Base-by-base conservation (phyloP, 2,888 invertebrate species). In the Caradrina clavipalpis region DNA sequence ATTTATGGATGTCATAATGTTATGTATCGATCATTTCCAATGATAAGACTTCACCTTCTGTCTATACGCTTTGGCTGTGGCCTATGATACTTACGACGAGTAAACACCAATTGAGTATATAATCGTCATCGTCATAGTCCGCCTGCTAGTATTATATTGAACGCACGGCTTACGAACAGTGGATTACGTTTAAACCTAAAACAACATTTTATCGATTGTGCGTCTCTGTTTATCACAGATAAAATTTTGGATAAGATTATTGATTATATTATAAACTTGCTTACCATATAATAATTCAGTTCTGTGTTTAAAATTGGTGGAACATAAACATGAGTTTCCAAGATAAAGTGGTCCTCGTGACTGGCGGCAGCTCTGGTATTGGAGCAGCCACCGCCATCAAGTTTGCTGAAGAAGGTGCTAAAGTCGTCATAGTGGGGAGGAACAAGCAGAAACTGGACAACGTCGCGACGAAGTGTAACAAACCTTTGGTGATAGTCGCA, bases 311-410 rank as follows among this genome's bases (percentile, higher is more conserved):
- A 8, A 8, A 35, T 45, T 56, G 19, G 17, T 11, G 42, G 4
- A 35, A 35, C 5, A 45, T 26, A 5, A 75, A 42, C 42, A 87
- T 88, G 88, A 82, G 73, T 79, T 87, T 88, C 50, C 61, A 78
- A 58, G 78, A 72, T 39, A 87, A 87, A 83, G 83, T 86, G 11
- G 87, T 85, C 11, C 57, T 87, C 17, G 80, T 88, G 15, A 87
- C 88, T 2, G 87, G 88, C 0, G 82, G 84, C 10, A 87, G 87
- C 35, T 83, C 87, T 6, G 87, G 87, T 11, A 87, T 88, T 22
- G 88, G 87, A 19, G 87, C 86, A 6, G 82, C 81, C 8, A 78
- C 76, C 8, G 83, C 84, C 11, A 77, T 78, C 45, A 78, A 64
- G 47, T 75, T 75, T 47, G 60, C 77, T 26, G 67, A 72, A 19